A percentile compares a stretch with the other conserved stretches of the same genome.
phyloP scores from a whole-genome alignment of 1,140 invertebrate species.

The Drosophila sp. region DNA sequence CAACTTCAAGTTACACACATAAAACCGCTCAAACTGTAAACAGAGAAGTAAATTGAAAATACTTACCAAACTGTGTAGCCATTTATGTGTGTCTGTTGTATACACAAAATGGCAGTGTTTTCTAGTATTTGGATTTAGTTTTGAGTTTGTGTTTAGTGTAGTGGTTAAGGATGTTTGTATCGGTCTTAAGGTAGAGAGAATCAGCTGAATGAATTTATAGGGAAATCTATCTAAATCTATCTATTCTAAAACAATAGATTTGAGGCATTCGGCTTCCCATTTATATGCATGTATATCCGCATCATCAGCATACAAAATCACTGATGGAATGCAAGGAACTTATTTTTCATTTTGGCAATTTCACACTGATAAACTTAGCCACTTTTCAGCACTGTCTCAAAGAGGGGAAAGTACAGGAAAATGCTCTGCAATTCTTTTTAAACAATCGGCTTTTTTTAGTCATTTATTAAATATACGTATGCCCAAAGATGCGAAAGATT shows the following conservation, averaged over 20 bases:
- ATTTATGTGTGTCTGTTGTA: conserved; percentile 32
- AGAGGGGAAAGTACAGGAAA: conserved; percentile 6
- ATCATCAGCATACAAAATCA: too few relatives aligned
- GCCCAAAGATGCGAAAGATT: background rate
- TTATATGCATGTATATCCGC: background rate
- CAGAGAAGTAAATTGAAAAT: conserved; percentile 27
- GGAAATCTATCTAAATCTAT: too few relatives aligned
- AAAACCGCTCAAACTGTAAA: background rate
- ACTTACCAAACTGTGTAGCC: conserved; percentile 28
- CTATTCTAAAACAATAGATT: too few relatives aligned
- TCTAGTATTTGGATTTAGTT: conserved; percentile 4
- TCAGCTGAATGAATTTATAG: too few relatives aligned
- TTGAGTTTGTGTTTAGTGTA: conserved; percentile 19
- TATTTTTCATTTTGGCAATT: conserved; percentile 8
- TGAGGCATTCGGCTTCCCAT: background rate
- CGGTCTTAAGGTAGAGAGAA: background rate
- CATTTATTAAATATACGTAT: conserved; percentile 47
- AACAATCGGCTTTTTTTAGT: conserved; percentile 30
- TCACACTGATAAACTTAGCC: background rate
- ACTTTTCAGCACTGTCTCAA: background rate
- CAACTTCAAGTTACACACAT: conserved; percentile 38
- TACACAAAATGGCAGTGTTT: conserved; percentile 40
- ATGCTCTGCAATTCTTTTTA: conserved; percentile 16
- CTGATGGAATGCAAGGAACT: too few relatives aligned
- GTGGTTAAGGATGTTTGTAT: conserved; percentile 9